phyloP scores from a whole-genome alignment of 2,113 vertebrate genomes.

The Hypanus sabinus region DNA sequence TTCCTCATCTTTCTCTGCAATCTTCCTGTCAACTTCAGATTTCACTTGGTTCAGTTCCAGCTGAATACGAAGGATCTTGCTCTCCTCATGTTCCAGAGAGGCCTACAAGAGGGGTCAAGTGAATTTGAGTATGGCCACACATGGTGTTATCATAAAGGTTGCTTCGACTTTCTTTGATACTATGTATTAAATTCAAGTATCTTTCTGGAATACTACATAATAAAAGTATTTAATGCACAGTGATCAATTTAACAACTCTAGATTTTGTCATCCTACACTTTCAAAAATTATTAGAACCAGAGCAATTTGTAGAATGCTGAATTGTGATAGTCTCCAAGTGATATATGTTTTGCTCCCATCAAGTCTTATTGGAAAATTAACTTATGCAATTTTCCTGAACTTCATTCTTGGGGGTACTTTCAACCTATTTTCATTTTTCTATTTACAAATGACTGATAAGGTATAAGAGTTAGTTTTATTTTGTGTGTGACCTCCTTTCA shows the following conservation, averaged over 20 bases:
- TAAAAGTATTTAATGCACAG: background rate
- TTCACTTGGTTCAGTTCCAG: conserved; percentile 42
- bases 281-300: background rate
- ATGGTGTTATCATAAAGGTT: background rate
- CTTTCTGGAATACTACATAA: background rate
- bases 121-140: background rate
- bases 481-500: background rate
- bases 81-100: conserved; percentile 42
- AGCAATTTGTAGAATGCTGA: background rate
- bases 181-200: background rate
- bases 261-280: background rate
- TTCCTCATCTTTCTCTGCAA: conserved; percentile 42
- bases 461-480: background rate
- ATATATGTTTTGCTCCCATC: background rate
- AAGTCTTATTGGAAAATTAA: background rate
- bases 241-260: background rate
- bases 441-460: background rate
- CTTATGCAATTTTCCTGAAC: background rate
- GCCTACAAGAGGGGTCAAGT: conserved; percentile 31
- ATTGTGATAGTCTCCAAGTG: background rate
- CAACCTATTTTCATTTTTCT: background rate
- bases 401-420: too few species aligned
- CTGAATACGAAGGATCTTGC: conserved; percentile 40
- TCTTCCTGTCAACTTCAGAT: conserved; percentile 41
- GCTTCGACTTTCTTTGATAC: background rate